These are phyloP conservation scores for Mechanitis messenoides DNA, from an alignment of 2,888 invertebrate species.

Conservation along the genomic window DNA sequence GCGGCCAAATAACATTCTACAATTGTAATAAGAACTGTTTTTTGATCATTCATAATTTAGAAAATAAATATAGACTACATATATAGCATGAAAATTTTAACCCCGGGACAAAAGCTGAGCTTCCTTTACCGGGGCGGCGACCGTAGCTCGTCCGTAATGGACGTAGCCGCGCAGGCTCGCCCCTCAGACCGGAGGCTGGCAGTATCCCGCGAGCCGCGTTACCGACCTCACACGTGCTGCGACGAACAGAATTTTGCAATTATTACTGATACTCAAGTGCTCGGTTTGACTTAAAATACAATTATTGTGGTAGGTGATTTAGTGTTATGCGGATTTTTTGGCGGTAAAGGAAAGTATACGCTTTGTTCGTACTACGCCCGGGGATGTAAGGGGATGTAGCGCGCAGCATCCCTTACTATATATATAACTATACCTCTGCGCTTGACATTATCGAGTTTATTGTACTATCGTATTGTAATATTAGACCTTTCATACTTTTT, in stretches of 20 bases:
- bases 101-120: conserved; percentile 34
- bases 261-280: conserved; percentile 39
- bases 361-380: conserved; percentile 72
- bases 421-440: conserved; percentile 23
- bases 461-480: background rate
- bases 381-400: conserved; percentile 63
- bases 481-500: background rate
- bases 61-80: background rate
- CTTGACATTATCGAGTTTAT: conserved; percentile 21
- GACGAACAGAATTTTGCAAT: conserved; percentile 39
- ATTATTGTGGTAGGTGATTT: conserved; percentile 23
- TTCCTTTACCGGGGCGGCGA: conserved; percentile 56
- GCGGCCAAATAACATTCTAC: too few relatives aligned
- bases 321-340: conserved; percentile 26
- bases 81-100: conserved; percentile 2
- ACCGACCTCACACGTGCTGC: conserved; percentile 51
- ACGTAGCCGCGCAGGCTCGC: conserved; percentile 69
- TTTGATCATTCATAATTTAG: background rate
- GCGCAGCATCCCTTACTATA: conserved; percentile 68
- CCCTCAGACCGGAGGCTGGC: conserved; percentile 58
- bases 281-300: conserved; percentile 32
- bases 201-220: conserved; percentile 71
- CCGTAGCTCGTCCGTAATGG: conserved; percentile 58
- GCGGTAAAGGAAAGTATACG: conserved; percentile 53
- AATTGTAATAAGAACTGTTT: too few relatives aligned